These are phyloP conservation scores for Tetanocera ferruginea DNA, from an alignment of 2,888 invertebrate genomes.

Conservation along the genomic window DNA sequence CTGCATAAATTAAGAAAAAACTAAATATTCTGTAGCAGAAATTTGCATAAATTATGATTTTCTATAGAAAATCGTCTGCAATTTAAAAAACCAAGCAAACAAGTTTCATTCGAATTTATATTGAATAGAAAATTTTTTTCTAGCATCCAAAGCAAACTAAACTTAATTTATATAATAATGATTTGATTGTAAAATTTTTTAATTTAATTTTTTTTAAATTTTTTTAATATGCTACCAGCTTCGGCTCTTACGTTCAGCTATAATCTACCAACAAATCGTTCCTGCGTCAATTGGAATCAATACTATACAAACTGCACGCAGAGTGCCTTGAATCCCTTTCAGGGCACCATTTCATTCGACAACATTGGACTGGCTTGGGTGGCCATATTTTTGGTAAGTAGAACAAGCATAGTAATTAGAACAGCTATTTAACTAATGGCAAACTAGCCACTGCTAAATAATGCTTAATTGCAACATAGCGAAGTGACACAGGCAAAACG, in stretches of 20 bases:
- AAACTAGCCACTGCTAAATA: too few relatives aligned
- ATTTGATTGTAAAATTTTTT: not conserved
- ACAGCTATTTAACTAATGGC: too few relatives aligned
- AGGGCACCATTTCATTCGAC: slow-evolving; percentile 99
- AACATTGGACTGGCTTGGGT: slow-evolving; percentile 99
- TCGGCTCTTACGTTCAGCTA: slow-evolving; percentile 68
- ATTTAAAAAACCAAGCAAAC: too few relatives aligned
- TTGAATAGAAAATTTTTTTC: too few relatives aligned
- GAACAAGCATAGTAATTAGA: too few relatives aligned
- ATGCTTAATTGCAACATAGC: too few relatives aligned
- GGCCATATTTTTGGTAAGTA: slow-evolving; percentile 97
- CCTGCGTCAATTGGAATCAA: slow-evolving; percentile 98
- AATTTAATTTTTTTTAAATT: not conserved
- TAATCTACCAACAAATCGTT: slow-evolving; percentile 78
- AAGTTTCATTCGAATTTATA: too few relatives aligned
- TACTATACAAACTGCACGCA: slow-evolving; percentile 97
- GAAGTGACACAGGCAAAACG: too few relatives aligned
- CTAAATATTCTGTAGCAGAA: too few relatives aligned
- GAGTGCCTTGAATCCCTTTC: slow-evolving; percentile 96
- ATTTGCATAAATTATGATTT: too few relatives aligned
- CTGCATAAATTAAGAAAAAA: too few relatives aligned
- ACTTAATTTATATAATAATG: not conserved
- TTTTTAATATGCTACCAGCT: slow-evolving; percentile 54
- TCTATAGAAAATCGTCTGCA: too few relatives aligned
- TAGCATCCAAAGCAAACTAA: not conserved